Percentiles rank a stretch among this genome's conserved stretches.
Conservation (phyloP, 2,888 invertebrate genomes). For the Portevinia maculata region DNA sequence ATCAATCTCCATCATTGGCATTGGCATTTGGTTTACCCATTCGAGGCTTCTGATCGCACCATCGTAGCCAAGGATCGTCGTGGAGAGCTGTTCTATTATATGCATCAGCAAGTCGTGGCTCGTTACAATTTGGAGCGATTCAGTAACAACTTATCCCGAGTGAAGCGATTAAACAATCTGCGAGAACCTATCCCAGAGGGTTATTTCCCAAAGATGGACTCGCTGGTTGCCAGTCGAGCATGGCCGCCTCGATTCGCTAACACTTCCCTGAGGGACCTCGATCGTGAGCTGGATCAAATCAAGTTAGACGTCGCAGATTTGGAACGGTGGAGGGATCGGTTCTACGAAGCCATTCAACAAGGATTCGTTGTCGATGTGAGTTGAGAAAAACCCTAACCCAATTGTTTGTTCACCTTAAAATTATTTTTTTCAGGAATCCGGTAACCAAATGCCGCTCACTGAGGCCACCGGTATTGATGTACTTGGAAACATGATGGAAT, state of each 20-base stretch:
- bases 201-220: conserved; percentile 92
- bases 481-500: conserved; percentile 90
- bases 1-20: conserved; percentile 83
- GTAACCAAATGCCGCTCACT: conserved; percentile 84
- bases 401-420: too few species aligned
- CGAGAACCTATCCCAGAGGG: conserved; percentile 88
- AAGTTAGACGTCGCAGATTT: conserved; percentile 86
- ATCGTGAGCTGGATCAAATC: conserved; percentile 87
- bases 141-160: conserved; percentile 86
- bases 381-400: background rate
- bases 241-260: conserved; percentile 87
- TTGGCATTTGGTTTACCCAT: conserved; percentile 87
- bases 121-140: conserved; percentile 90
- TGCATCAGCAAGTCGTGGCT: conserved; percentile 86
- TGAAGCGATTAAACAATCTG: conserved; percentile 86
- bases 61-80: conserved; percentile 86
- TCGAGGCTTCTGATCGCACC: conserved; percentile 84
- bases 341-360: conserved; percentile 87
- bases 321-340: conserved; percentile 88
- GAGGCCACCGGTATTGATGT: conserved; percentile 88
- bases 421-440: conserved; percentile 84
- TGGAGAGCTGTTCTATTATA: conserved; percentile 90
- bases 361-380: conserved; percentile 83
- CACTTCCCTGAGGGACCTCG: conserved; percentile 85
- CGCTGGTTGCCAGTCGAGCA: conserved; percentile 87